phyloP scores from a whole-genome alignment of 2,113 vertebrate genomes.

The Elephas maximus region DNA sequence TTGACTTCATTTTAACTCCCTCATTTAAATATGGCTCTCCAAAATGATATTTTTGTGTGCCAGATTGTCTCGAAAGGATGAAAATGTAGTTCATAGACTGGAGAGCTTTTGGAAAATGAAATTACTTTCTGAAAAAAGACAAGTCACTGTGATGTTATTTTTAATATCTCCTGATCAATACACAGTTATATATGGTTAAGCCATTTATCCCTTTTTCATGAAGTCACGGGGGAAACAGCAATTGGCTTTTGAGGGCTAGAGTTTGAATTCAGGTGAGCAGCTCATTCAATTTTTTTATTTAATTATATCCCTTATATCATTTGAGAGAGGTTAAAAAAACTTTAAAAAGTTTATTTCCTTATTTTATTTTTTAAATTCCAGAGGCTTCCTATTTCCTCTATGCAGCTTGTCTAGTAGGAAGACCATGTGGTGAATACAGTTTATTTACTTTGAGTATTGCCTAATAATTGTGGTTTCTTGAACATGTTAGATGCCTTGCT shows the following conservation, averaged over 20 bases:
- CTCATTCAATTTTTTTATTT: background rate
- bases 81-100: background rate
- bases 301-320: slow-evolving; percentile 34
- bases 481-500: background rate
- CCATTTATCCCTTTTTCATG: slow-evolving; percentile 37
- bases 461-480: background rate
- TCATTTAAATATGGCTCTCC: background rate
- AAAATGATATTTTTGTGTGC: background rate
- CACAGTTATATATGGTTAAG: background rate
- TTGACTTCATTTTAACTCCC: background rate
- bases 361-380: background rate
- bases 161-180: slow-evolving; percentile 1
- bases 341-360: background rate
- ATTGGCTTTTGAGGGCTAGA: background rate
- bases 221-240: background rate
- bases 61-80: background rate
- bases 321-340: slow-evolving; percentile 45
- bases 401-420: background rate
- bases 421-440: background rate
- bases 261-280: slow-evolving; percentile 46
- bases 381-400: background rate
- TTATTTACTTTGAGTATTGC: background rate
- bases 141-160: slow-evolving; percentile 13
- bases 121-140: slow-evolving; percentile 52
- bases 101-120: slow-evolving; percentile 25